Percentiles rank a stretch among this genome's conserved stretches.
phyloP scores from a whole-genome alignment of 2,797 vertebrate species.

The Geotrypetes seraphini region DNA sequence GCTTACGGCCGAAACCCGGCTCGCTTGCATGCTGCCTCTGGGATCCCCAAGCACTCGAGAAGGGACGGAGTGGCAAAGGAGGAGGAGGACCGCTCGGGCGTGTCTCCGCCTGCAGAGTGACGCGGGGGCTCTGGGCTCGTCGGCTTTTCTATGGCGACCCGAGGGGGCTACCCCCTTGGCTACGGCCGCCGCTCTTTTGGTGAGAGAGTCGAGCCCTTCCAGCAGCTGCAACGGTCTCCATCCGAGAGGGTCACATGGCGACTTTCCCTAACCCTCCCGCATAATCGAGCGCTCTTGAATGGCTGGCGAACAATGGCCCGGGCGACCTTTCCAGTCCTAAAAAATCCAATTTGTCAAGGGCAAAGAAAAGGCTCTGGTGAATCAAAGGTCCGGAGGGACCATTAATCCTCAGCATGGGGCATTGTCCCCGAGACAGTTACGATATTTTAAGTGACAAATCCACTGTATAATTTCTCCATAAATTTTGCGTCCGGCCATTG shows the following conservation, averaged over 20 bases:
- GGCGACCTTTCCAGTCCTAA: conserved; percentile 99
- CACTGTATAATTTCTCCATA: conserved; percentile 99
- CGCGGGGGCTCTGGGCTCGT: conserved; percentile 61
- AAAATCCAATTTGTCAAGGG: conserved; percentile 99
- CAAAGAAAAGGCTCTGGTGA: conserved; percentile 91
- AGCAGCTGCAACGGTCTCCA: conserved; percentile 89
- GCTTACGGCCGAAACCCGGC: conserved; percentile 70
- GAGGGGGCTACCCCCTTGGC: conserved; percentile 64
- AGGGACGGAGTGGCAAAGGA: conserved; percentile 49
- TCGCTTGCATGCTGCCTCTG: conserved; percentile 74
- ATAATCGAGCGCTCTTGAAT: conserved; percentile 94
- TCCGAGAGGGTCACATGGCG: conserved; percentile 94
- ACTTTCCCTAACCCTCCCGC: conserved; percentile 88
- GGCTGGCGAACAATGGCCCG: conserved; percentile 89
- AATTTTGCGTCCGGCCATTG: conserved; percentile 92
- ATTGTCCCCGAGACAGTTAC: conserved; percentile 97
- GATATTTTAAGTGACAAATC: conserved; percentile 99
- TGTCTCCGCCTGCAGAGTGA: conserved; percentile 89
- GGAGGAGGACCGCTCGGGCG: conserved; percentile 59
- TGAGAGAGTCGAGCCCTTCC: conserved; percentile 87
- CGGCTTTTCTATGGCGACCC: conserved; percentile 83
- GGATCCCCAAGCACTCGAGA: conserved; percentile 61
- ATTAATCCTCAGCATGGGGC: conserved; percentile 99
- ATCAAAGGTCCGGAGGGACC: conserved; percentile 95
- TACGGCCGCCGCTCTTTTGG: conserved; percentile 60